Evolutionary conservation across 2,113 vertebrate genomes (phyloP).

Genomic region (Cervus canadensis): DNA sequence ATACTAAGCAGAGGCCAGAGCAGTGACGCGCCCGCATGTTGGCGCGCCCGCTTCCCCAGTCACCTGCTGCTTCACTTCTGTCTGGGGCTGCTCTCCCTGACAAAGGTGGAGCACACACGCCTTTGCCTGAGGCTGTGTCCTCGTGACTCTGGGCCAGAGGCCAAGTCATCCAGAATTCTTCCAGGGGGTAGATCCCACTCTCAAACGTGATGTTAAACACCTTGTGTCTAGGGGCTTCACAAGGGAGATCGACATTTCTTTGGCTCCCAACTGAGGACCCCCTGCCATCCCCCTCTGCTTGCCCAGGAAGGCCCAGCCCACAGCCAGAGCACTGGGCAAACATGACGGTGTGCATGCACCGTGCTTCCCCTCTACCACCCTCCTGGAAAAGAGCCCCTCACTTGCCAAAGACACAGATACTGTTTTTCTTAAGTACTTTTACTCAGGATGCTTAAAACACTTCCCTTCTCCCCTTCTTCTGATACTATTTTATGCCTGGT

Average conservation of each 20-base stretch:
- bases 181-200: not conserved
- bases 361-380: not conserved
- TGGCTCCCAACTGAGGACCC: not conserved
- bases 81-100: not conserved
- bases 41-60: fast-evolving
- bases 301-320: not conserved
- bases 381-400: not conserved
- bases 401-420: not conserved
- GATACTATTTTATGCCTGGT: not conserved
- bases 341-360: too few relatives aligned
- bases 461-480: not conserved
- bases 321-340: not conserved
- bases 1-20: not conserved
- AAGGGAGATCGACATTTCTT: not conserved
- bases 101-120: not conserved
- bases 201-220: not conserved
- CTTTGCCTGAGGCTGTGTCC: not conserved
- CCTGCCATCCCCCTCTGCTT: not conserved
- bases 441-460: not conserved
- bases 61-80: not conserved
- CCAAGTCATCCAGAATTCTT: not conserved
- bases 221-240: not conserved
- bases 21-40: fast-evolving
- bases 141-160: not conserved
- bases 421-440: not conserved